A percentile compares a stretch with the other conserved stretches of the same genome.
These are phyloP conservation scores for Patagioenas fasciata DNA, from an alignment of 2,113 vertebrate genomes.

Conservation along the genomic window DNA sequence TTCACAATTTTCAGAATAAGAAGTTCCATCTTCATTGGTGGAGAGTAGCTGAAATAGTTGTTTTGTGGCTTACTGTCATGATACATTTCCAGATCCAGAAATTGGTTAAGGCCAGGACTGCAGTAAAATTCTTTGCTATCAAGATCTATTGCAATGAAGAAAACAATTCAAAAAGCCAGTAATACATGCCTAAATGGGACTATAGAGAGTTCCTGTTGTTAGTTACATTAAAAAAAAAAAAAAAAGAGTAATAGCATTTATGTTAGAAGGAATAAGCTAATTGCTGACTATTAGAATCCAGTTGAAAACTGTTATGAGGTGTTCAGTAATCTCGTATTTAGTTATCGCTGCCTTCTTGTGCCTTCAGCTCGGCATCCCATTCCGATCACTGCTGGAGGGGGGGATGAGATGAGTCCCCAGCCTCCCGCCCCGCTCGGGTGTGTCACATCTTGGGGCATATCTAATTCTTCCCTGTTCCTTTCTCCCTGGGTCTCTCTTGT, in stretches of 20 bases:
- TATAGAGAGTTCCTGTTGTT: not conserved
- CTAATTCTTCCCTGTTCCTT: accelerated
- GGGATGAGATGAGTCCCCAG: not conserved
- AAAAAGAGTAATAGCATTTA: not conserved
- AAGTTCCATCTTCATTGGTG: not conserved
- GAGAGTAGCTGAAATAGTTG: not conserved
- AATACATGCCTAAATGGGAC: not conserved
- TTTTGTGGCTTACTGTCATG: not conserved
- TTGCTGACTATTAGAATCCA: not conserved
- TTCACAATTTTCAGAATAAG: not conserved
- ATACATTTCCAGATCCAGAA: not conserved
- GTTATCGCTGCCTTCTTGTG: not conserved
- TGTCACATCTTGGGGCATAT: too few species aligned
- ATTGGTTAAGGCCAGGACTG: not conserved
- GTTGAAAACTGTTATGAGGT: not conserved
- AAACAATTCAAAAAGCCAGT: not conserved
- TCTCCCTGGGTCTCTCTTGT: not conserved
- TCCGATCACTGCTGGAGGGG: not conserved
- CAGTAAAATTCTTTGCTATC: not conserved
- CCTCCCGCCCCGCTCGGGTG: not conserved
- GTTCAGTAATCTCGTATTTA: not conserved
- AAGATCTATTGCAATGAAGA: not conserved
- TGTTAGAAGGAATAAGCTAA: not conserved
- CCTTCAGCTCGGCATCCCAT: not conserved
- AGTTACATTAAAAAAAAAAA: not conserved